phyloP scores from a whole-genome alignment of 2,888 invertebrate genomes.

The Polydrusus pterygomalis region DNA sequence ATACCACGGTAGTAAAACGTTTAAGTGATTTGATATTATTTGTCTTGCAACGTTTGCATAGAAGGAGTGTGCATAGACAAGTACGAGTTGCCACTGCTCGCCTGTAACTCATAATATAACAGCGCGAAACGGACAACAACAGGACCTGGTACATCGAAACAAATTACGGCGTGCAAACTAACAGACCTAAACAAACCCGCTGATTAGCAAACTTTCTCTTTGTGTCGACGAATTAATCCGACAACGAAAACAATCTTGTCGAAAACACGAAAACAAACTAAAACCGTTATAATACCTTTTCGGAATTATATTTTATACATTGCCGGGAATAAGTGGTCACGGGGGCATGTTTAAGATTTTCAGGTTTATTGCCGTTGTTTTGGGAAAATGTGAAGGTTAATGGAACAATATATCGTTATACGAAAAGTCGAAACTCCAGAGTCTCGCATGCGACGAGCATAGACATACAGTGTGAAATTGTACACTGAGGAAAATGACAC shows the following conservation, averaged over 20 bases:
- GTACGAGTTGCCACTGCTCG: too few species aligned
- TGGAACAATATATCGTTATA: too few species aligned
- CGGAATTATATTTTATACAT: slow-evolving; percentile 10
- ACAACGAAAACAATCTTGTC: slow-evolving; percentile 14
- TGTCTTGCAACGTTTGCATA: too few species aligned
- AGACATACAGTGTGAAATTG: too few species aligned
- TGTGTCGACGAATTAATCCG: slow-evolving; percentile 10
- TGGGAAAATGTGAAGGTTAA: background rate
- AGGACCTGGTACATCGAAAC: background rate
- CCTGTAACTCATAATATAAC: background rate
- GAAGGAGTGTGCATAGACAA: too few species aligned
- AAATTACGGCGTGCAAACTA: slow-evolving; percentile 9
- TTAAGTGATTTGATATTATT: too few species aligned
- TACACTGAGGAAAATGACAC: too few species aligned
- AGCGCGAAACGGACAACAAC: background rate
- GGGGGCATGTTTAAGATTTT: slow-evolving; percentile 1
- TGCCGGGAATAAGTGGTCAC: background rate
- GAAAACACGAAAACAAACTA: slow-evolving; percentile 22
- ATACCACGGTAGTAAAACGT: too few species aligned
- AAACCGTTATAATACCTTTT: slow-evolving; percentile 19
- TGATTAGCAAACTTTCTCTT: slow-evolving; percentile 13
- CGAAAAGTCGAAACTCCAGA: too few species aligned
- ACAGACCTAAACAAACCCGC: slow-evolving; percentile 1
- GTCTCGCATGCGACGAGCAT: too few species aligned
- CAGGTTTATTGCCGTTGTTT: slow-evolving; percentile 11